Evolutionary conservation across 2,797 vertebrate species (phyloP).

Genomic region (Molossus molossus): DNA sequence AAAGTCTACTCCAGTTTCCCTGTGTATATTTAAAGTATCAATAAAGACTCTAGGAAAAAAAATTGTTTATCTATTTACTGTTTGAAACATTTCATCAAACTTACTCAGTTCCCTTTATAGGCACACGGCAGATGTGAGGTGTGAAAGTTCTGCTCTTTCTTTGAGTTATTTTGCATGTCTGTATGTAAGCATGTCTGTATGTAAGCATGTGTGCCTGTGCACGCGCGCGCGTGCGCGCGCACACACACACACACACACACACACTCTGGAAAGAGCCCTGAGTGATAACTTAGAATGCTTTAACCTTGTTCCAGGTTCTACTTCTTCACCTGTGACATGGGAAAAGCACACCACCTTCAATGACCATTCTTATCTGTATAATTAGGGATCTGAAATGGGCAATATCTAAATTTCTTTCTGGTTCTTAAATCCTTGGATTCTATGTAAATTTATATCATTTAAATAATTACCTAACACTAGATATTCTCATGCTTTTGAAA

Average conservation of each 20-base stretch:
- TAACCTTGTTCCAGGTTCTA: not conserved
- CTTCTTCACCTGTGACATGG: not conserved
- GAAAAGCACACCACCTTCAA: not conserved
- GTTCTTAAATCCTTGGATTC: not conserved
- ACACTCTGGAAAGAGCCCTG: not conserved
- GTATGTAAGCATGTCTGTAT: not conserved
- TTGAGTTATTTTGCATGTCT: not conserved
- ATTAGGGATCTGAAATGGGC: not conserved
- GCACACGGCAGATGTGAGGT: constrained; percentile 18
- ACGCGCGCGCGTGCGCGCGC: not conserved
- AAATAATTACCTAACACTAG: not conserved
- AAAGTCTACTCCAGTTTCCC: no score
- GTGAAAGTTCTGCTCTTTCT: constrained; percentile 51
- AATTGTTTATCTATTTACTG: constrained; percentile 69
- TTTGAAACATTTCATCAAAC: constrained; percentile 68
- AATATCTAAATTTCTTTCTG: not conserved
- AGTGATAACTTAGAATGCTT: not conserved
- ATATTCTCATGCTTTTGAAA: not conserved
- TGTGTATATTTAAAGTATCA: no score
- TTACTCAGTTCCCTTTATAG: constrained; percentile 50
- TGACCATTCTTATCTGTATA: not conserved
- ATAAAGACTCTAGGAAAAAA: not conserved
- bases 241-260: not conserved
- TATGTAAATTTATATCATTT: not conserved
- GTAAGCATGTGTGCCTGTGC: not conserved